Base-by-base conservation (phyloP, 1,140 invertebrate genomes). In the Gonatopus flavifemur region DNA sequence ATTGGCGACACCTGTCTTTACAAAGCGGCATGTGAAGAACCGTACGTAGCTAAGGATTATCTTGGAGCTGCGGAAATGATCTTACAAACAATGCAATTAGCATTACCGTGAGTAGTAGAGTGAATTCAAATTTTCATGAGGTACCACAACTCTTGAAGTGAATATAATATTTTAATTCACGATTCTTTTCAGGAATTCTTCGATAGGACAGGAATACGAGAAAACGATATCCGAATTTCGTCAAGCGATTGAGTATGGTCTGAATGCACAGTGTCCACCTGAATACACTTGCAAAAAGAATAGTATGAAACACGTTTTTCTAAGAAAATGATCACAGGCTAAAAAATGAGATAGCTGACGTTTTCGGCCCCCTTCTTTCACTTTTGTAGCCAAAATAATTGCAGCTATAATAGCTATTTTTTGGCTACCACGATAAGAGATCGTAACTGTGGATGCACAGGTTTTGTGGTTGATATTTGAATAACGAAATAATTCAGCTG, bases 1-100 rank as follows among this genome's bases (percentile, higher is more conserved):
- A 81, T 86, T n/a, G 86, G 86, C 36, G 84, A 88, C 63, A 83
- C 82, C n/a, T 93, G 90, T 62, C 74, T 93, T 2, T 86, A 88
- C 67, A 80, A 84, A 20, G 81, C 89, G 3, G 86, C 89, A 40
- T 93, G 90, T 57, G 83, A 87, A 56, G 83, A 85, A 48, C 89
- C 89, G 0, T 71, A 81, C 28, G 83, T 87, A 31, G 88, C 89
- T 7, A 83, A 81, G 31, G 80, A 88, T 45, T 93, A 93, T 68
- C 77, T 86, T 4, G 83, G 84, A 10, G 89, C 88, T 2, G 87
- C 85, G 12, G 87, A 90, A 55, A 83, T 90, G 48, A 69, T 91
- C 1, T 61, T 90, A 32, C 85, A 88, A 59, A 82, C 85, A 25
- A 82, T 84, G 5, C 86, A 87, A 68, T 77, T 88, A 38, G 75